A percentile compares a stretch with the other conserved stretches of the same genome.
Evolutionary conservation across 2,888 invertebrate genomes (phyloP).

Genomic region (Leptopilina myrica): DNA sequence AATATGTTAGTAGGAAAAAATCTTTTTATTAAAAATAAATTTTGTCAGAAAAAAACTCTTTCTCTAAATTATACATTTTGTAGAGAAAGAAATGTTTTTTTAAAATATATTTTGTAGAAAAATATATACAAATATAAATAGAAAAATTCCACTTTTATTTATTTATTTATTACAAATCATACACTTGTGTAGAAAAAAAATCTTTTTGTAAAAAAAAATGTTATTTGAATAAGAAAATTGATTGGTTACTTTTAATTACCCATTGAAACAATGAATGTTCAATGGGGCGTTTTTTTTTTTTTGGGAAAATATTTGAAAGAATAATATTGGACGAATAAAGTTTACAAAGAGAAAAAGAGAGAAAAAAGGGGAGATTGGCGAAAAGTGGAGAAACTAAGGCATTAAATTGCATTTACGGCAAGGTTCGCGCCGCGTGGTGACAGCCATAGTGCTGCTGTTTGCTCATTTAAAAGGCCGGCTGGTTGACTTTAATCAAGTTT

Average conservation of each 20-base stretch:
- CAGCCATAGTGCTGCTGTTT: constrained; percentile 45
- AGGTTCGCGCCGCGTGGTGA: constrained; percentile 41
- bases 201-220: no score
- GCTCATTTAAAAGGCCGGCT: constrained; percentile 55
- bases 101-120: no score
- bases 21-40: no score
- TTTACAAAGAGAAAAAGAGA: neutral
- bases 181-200: no score
- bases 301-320: neutral
- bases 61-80: no score
- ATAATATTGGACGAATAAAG: constrained; percentile 6
- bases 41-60: no score
- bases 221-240: no score
- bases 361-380: neutral
- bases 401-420: constrained; percentile 62
- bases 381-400: constrained; percentile 57
- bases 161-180: no score
- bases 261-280: neutral
- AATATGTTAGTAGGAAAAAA: no score
- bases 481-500: constrained; percentile 59
- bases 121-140: no score
- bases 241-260: neutral
- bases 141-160: no score
- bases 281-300: neutral
- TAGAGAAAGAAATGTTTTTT: no score